Conservation (phyloP, 2,113 vertebrate genomes). For the Gobiocypris rarus region DNA sequence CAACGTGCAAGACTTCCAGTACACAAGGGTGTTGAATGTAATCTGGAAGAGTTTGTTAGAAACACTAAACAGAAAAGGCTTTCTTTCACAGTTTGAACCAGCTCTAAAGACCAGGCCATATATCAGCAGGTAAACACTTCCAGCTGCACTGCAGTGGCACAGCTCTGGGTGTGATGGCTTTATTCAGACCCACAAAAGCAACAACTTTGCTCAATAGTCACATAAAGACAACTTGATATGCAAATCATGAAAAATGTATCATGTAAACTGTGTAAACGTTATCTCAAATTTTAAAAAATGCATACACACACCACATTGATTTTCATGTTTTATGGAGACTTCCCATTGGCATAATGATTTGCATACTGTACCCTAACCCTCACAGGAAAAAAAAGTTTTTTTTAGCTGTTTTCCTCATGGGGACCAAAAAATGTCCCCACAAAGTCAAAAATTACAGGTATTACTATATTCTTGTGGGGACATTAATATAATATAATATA, state of each 20-base stretch:
- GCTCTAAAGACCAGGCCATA: conserved; percentile 46
- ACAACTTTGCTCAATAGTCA: neutral
- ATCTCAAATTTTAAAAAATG: neutral
- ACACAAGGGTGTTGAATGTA: conserved; percentile 61
- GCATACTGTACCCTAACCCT: no score
- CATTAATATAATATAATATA: no score
- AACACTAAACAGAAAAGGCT: conserved; percentile 72
- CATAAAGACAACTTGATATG: neutral
- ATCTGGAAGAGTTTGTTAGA: conserved; percentile 69
- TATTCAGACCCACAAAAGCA: conserved; percentile 17
- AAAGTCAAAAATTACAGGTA: no score
- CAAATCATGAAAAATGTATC: neutral
- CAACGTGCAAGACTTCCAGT: conserved; percentile 17
- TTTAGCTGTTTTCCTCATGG: no score
- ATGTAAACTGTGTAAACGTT: neutral
- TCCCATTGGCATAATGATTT: no score
- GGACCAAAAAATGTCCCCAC: no score
- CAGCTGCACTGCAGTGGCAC: conserved; percentile 56
- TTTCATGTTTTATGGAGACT: no score
- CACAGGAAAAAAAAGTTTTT: no score
- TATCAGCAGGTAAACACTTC: conserved; percentile 61
- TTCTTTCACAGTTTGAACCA: conserved; percentile 60
- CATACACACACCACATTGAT: no score
- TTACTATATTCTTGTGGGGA: no score
- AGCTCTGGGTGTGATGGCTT: conserved; percentile 52